Conservation (phyloP, 2,797 vertebrate genomes). For the Alectoris magna region DNA sequence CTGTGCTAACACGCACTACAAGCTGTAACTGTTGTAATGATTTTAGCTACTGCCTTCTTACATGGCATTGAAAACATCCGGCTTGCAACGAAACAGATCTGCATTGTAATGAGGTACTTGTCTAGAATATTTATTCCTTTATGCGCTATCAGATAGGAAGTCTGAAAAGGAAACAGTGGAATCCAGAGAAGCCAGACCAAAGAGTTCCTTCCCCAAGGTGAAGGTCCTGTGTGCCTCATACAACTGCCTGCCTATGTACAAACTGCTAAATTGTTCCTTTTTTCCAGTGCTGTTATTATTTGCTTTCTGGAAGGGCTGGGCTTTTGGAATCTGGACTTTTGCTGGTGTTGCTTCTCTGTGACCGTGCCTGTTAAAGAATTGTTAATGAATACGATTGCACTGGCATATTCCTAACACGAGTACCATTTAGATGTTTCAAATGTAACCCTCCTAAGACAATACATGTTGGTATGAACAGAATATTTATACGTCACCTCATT, state of each 20-base stretch:
- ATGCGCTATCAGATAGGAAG: background rate
- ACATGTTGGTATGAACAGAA: background rate
- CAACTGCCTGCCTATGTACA: background rate
- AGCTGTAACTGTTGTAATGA: slow-evolving; percentile 17
- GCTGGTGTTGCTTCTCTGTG: background rate
- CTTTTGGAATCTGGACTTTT: background rate
- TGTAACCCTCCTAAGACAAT: background rate
- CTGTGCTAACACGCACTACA: background rate
- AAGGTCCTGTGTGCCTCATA: fast-evolving
- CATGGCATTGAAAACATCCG: background rate
- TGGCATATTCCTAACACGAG: background rate
- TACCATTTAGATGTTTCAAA: background rate
- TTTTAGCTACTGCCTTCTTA: background rate
- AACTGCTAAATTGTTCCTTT: background rate
- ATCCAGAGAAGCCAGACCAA: background rate
- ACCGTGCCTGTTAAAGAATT: background rate
- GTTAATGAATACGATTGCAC: background rate
- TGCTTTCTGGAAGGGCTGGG: background rate
- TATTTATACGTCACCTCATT: background rate
- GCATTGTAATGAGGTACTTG: background rate
- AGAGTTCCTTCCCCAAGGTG: background rate
- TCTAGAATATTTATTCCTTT: background rate
- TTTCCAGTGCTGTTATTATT: background rate
- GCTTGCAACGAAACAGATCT: background rate
- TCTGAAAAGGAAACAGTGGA: background rate